Evolutionary conservation across 2,888 invertebrate species (phyloP), one percentile per base, ranked within the genome.

Genomic region (Xylota sylvarum): DNA sequence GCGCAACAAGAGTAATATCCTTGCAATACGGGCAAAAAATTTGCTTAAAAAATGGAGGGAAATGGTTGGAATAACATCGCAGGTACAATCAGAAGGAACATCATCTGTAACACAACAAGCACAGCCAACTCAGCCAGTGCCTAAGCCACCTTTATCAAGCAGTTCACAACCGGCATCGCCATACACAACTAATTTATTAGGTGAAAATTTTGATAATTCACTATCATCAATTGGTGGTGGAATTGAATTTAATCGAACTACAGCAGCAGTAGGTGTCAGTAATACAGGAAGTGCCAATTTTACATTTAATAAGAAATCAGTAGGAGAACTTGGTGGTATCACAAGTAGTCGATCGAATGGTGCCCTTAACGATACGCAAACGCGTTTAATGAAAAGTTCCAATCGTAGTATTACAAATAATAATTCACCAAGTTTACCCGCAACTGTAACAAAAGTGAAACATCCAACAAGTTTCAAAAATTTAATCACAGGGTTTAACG

Each of bases 31-130:
- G 88, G 97, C 98, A 78, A 98, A 98, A 93, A 97, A 97, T 91
- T 94, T 98, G 92, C 96, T 98, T 77, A 97, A 97, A 90, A 95
- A 96, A 93, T 98, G 98, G 98, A 95, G 98, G 90, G 96, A 96
- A 93, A 95, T 97, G 93, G 95, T 98, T 89, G 94, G 96, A 90
- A 96, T 96, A 48, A 69, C 88, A 74, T 23, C 72, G 30, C 88
- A 88, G 30, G 72, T 84, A 52, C 80, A 83, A 73, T 77, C 80
- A 2, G 80, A 84, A 30, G 48, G 14, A 30, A 19, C 52, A 48
- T 58, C 58, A 37, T 50, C 65, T 5, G 17, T 50, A 43, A 77
- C 79, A 23, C 81, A 73, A 35, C 85, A 77, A 14, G 27, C 50
- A 10, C 70, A 55, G 46, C 30, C 69, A 7, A 50, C 88, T 40